Evolutionary conservation across 1,140 invertebrate genomes (phyloP).

Genomic region (Linepithema humile): DNA sequence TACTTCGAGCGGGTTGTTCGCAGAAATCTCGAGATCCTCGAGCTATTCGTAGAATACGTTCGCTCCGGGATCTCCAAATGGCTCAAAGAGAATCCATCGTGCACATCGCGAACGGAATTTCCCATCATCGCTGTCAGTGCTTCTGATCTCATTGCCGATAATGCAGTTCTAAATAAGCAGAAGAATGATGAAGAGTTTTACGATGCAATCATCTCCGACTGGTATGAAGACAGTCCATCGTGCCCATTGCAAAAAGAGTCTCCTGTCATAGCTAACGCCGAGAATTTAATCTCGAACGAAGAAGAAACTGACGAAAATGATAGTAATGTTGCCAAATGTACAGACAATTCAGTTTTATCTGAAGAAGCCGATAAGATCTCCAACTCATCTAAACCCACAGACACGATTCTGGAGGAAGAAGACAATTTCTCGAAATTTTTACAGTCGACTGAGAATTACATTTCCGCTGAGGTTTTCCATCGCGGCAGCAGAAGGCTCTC

Average conservation of each 20-base stretch:
- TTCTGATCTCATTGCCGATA: neutral
- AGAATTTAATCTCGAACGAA: neutral
- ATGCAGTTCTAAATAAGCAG: neutral
- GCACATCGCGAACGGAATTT: slow-evolving; percentile 17
- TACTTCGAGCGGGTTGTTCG: slow-evolving; percentile 52
- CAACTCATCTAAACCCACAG: neutral
- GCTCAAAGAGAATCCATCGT: slow-evolving; percentile 15
- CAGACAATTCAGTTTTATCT: neutral
- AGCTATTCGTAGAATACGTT: slow-evolving; percentile 35
- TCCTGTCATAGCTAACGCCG: neutral
- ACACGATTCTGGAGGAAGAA: neutral
- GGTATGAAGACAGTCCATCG: neutral
- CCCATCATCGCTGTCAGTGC: neutral
- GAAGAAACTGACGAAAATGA: neutral
- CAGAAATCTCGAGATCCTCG: slow-evolving; percentile 46
- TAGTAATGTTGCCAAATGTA: neutral
- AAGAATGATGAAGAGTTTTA: neutral
- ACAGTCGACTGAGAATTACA: slow-evolving; percentile 5
- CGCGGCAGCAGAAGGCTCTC: slow-evolving; percentile 16
- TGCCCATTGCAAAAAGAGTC: neutral
- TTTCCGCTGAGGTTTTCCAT: slow-evolving; percentile 20
- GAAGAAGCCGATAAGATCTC: neutral
- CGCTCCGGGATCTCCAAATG: slow-evolving; percentile 23
- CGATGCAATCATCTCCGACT: neutral
- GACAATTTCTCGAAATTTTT: slow-evolving; percentile 12